Evolutionary conservation across 2,797 vertebrate genomes (phyloP).

Genomic region (Octomys mimax): DNA sequence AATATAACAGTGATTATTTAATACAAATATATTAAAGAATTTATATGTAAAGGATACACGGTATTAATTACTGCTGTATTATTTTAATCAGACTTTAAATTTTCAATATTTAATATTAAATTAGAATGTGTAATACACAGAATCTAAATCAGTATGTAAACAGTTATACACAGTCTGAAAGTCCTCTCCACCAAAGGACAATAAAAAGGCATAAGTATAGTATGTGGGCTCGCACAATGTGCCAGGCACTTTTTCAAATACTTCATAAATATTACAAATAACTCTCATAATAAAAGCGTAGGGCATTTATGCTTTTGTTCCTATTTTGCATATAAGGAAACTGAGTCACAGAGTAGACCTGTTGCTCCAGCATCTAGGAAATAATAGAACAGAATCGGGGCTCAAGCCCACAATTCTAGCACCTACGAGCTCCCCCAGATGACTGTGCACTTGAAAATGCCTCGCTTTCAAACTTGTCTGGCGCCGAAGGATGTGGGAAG

Average conservation of each 20-base stretch:
- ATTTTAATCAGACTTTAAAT: constrained; percentile 78
- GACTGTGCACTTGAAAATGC: not conserved
- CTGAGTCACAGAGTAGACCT: not conserved
- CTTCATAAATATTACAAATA: not conserved
- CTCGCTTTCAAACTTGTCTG: not conserved
- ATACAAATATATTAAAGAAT: constrained; percentile 69
- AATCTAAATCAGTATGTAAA: constrained; percentile 29
- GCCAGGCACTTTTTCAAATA: not conserved
- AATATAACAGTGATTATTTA: constrained; percentile 75
- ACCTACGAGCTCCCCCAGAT: not conserved
- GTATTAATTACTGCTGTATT: constrained; percentile 79
- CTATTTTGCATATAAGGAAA: not conserved
- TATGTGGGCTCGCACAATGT: not conserved
- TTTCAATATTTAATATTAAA: constrained; percentile 77
- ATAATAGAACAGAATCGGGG: not conserved
- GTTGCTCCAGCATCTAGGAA: not conserved
- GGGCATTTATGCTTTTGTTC: not conserved
- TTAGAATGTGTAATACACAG: not conserved
- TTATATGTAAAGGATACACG: not conserved
- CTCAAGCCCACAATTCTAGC: not conserved
- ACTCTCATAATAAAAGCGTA: not conserved
- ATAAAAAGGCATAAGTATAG: not conserved
- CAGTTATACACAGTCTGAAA: not conserved
- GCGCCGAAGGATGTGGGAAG: not conserved
- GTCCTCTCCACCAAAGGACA: not conserved